phyloP scores from a whole-genome alignment of 2,797 vertebrate species.

The Alosa sapidissima region DNA sequence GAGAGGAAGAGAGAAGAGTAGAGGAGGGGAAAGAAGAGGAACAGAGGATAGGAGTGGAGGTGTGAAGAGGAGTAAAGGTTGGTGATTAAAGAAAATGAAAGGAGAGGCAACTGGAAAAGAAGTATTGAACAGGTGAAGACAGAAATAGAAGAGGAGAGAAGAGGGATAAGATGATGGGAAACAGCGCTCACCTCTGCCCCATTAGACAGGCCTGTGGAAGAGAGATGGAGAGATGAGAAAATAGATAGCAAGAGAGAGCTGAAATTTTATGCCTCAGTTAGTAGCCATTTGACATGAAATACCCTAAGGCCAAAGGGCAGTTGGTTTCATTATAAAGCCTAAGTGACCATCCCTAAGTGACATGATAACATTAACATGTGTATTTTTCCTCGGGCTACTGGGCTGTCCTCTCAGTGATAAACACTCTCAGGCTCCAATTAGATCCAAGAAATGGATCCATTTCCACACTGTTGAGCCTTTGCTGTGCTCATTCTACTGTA shows the following conservation, averaged over 20 bases:
- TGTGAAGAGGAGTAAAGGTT: background rate
- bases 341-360: slow-evolving; percentile 1
- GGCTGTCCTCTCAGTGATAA: background rate
- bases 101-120: background rate
- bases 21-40: background rate
- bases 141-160: background rate
- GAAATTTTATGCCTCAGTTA: background rate
- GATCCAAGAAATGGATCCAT: background rate
- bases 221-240: background rate
- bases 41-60: background rate
- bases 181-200: background rate
- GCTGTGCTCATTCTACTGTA: background rate
- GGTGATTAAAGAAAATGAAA: background rate
- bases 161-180: background rate
- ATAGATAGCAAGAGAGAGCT: background rate
- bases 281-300: background rate
- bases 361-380: background rate
- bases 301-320: background rate
- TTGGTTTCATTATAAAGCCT: background rate
- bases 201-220: background rate
- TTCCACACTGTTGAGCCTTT: background rate
- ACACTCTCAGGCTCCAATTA: background rate
- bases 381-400: background rate
- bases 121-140: background rate
- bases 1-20: background rate